Evolutionary conservation across 2,888 invertebrate species (phyloP).

Genomic region (Malacosoma neustria): DNA sequence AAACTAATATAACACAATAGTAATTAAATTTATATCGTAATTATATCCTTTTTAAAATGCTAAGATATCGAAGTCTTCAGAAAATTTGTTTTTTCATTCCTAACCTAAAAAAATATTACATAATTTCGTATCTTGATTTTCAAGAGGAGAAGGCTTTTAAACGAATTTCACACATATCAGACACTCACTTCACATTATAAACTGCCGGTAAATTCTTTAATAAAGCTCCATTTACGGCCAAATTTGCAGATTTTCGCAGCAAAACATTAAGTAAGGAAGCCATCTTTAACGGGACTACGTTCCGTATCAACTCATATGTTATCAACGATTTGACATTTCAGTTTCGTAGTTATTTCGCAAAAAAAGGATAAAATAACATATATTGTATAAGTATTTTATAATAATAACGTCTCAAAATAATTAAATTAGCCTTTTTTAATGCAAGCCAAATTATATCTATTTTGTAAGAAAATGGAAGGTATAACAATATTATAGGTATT

Average conservation of each 20-base stretch:
- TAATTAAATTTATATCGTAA: not conserved
- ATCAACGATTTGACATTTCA: too few species aligned
- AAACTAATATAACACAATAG: not conserved
- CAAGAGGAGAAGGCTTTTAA: slow-evolving; percentile 4
- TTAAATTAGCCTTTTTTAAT: too few species aligned
- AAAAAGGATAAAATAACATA: too few species aligned
- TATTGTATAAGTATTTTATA: too few species aligned
- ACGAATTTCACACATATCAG: slow-evolving; percentile 9
- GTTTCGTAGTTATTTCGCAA: too few species aligned
- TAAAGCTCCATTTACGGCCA: slow-evolving; percentile 48
- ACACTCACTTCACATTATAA: slow-evolving; percentile 69
- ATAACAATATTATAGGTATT: too few species aligned
- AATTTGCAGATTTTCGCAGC: slow-evolving; percentile 71
- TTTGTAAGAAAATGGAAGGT: too few species aligned
- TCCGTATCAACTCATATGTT: too few species aligned
- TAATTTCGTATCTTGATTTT: slow-evolving; percentile 38
- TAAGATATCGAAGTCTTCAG: too few species aligned
- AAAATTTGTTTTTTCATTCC: slow-evolving; percentile 6
- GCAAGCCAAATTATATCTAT: too few species aligned
- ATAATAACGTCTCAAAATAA: too few species aligned
- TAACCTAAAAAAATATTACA: slow-evolving; percentile 62
- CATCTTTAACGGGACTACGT: slow-evolving; percentile 54
- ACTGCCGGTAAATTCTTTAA: slow-evolving; percentile 63
- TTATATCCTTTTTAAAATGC: too few species aligned
- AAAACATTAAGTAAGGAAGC: slow-evolving; percentile 67